Evolutionary conservation across 1,140 invertebrate species (phyloP), one percentile per base, ranked within the genome.

Genomic region (Carposina sasakii): DNA sequence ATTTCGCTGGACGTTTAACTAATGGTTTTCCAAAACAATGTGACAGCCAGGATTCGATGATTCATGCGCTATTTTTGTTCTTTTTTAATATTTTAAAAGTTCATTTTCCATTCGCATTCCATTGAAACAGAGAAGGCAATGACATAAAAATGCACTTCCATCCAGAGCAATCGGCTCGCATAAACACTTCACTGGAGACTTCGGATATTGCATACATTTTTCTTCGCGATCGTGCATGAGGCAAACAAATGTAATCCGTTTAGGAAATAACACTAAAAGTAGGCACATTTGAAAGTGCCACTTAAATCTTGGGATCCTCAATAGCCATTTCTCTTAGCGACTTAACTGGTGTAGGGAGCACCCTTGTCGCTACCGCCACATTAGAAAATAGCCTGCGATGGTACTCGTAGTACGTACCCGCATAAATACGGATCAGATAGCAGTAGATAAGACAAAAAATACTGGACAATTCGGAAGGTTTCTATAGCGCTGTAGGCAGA

Each of bases 251-350:
- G 71, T 69, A 70, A 77, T 81, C 77, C 77, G 76, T 73, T 79
- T 81, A 76, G 75, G 71, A 78, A 78, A 84, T 84, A 81, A 81
- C 75, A 81, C 77, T 81, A 81, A 81, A 81, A 81, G 75, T 81
- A 81, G 74, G 75, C 75, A 75, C 77, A 74, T 81, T 84, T 76
- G 77, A 75, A 78, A 84, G 66, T 78, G 73, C 70, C 75, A 75
- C 75, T 81, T 78, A 81, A 81, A 81, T 84, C 77, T 81, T 76
- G 65, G 72, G 76, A 77, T 81, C 67, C 66, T 69, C 77, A 63
- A 81, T 81, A 63, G 77, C 77, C 71, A 78, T 84, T 78, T 77
- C 64, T 81, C 76, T 81, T 71, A 66, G 66, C 57, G 68, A 71
- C 73, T 81, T 73, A 76, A 76, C 69, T 57, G 54, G 65, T 59